Evolutionary conservation across 2,888 invertebrate genomes (phyloP).

Genomic region (Agrypnus murinus): DNA sequence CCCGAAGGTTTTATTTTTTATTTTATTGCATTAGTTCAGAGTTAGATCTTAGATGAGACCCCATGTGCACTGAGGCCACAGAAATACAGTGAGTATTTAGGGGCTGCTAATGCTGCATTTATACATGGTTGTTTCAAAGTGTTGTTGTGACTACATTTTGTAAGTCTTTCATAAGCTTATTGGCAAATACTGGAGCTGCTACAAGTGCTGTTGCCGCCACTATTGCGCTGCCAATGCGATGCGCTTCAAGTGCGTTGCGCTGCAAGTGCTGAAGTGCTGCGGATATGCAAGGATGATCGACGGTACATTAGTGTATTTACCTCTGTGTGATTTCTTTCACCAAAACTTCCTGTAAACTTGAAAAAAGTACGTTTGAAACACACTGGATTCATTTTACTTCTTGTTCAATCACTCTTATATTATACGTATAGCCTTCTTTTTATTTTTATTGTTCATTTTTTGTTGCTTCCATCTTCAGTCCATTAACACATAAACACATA

Average conservation of each 20-base stretch:
- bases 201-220: slow-evolving; percentile 70
- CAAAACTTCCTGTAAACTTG: slow-evolving; percentile 49
- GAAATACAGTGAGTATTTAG: slow-evolving; percentile 47
- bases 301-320: slow-evolving; percentile 69
- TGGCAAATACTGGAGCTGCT: slow-evolving; percentile 70
- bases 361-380: slow-evolving; percentile 50
- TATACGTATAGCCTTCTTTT: slow-evolving; percentile 22
- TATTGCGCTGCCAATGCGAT: slow-evolving; percentile 52
- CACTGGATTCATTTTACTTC: slow-evolving; percentile 35
- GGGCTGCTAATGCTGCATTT: slow-evolving; percentile 61
- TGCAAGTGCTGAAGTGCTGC: slow-evolving; percentile 70
- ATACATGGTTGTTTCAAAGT: slow-evolving; percentile 69
- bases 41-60: slow-evolving; percentile 44
- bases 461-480: slow-evolving; percentile 39
- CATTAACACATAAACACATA: background rate
- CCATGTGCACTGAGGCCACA: slow-evolving; percentile 36
- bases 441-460: slow-evolving; percentile 28
- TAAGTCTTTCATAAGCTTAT: slow-evolving; percentile 71
- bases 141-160: slow-evolving; percentile 72
- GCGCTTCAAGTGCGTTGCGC: slow-evolving; percentile 58
- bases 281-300: slow-evolving; percentile 68
- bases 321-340: slow-evolving; percentile 56
- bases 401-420: slow-evolving; percentile 4
- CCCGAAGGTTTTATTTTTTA: slow-evolving; percentile 22
- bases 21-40: slow-evolving; percentile 39